These are phyloP conservation scores for Knipowitschia caucasica DNA, from an alignment of 2,797 vertebrate species.

Conservation along the genomic window DNA sequence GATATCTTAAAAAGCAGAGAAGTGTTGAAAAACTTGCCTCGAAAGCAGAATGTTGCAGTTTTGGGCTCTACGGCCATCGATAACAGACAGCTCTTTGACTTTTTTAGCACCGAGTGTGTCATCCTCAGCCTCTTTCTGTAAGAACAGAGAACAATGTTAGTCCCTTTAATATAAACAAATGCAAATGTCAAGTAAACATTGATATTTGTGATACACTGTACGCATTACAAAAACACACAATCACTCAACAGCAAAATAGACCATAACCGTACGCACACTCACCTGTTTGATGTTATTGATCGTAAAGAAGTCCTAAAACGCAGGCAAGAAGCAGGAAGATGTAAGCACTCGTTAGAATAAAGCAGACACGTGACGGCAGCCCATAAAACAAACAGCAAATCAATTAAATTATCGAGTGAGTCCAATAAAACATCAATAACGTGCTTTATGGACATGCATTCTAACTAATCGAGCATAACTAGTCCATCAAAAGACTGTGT, in stretches of 20 bases:
- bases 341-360: conserved; percentile 82
- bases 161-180: not conserved
- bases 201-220: conserved; percentile 4
- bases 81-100: conserved; percentile 96
- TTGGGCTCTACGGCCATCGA: conserved; percentile 94
- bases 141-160: conserved; percentile 1
- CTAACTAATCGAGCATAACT: conserved; percentile 9
- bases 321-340: conserved; percentile 93
- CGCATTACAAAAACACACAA: conserved; percentile 1
- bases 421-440: conserved; percentile 29
- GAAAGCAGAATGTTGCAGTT: conserved; percentile 99
- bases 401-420: conserved; percentile 44
- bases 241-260: conserved; percentile 5
- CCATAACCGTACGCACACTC: conserved; percentile 50
- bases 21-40: conserved; percentile 63
- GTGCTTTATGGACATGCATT: conserved; percentile 46
- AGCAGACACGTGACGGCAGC: conserved; percentile 86
- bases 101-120: conserved; percentile 90
- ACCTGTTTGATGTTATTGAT: conserved; percentile 83
- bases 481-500: not conserved
- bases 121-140: conserved; percentile 88
- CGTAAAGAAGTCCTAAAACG: conserved; percentile 97
- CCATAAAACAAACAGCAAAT: conserved; percentile 60
- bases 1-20: too few relatives aligned
- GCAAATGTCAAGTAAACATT: not conserved